Evolutionary conservation across 2,113 vertebrate species (phyloP).

Genomic region (Cynopterus brachyotis): DNA sequence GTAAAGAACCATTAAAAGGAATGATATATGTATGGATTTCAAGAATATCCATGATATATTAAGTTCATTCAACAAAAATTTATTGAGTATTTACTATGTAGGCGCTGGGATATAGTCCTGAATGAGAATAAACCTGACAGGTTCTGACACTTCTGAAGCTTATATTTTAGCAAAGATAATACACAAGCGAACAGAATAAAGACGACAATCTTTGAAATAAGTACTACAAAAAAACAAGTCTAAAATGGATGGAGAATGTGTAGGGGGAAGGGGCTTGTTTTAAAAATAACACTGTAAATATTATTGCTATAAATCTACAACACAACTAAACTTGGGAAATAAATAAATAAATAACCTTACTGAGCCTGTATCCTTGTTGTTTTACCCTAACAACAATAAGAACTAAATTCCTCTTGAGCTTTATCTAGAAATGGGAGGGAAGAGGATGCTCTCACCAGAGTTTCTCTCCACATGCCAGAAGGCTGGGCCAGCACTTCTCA

Average conservation of each 20-base stretch:
- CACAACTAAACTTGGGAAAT: not conserved
- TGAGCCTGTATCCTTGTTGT: not conserved
- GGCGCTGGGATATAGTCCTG: not conserved
- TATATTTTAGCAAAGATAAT: not conserved
- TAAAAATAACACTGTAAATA: not conserved
- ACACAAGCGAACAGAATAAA: not conserved
- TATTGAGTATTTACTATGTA: not conserved
- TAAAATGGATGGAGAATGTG: not conserved
- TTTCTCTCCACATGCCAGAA: not conserved
- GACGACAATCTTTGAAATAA: not conserved
- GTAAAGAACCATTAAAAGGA: not conserved
- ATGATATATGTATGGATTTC: not conserved
- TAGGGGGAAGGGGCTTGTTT: not conserved
- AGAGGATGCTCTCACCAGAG: not conserved
- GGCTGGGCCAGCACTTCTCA: not conserved
- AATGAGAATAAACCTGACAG: not conserved
- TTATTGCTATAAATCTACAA: not conserved
- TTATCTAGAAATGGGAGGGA: not conserved
- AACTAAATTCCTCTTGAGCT: not conserved
- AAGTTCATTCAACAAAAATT: not conserved
- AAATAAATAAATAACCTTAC: not conserved
- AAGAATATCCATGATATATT: not conserved
- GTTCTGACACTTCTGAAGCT: not conserved
- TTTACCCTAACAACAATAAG: not conserved
- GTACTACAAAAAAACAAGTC: not conserved